Conservation (phyloP, 2,888 invertebrate genomes). For the Drosophila longiperda region DNA sequence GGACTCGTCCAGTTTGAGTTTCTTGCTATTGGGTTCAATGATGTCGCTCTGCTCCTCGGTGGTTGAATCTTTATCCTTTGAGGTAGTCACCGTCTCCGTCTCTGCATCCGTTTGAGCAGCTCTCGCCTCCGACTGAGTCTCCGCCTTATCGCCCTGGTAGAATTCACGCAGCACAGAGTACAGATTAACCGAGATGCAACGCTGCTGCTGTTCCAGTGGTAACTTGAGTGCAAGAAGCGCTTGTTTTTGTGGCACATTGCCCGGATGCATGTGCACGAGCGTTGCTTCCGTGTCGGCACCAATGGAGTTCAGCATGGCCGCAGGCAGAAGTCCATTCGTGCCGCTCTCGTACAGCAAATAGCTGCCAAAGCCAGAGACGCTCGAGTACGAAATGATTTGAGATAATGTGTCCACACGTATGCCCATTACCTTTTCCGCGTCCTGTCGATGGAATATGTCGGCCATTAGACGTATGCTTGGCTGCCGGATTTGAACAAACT, state of each 20-base stretch:
- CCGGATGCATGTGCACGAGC: constrained; percentile 92
- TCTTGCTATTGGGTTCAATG: constrained; percentile 67
- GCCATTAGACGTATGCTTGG: constrained; percentile 93
- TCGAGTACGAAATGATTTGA: constrained; percentile 93
- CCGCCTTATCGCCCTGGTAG: constrained; percentile 86
- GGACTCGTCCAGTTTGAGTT: constrained; percentile 57
- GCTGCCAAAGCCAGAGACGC: constrained; percentile 91
- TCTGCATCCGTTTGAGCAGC: neutral
- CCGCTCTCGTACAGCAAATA: constrained; percentile 95
- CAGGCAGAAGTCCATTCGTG: constrained; percentile 93
- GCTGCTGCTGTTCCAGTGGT: constrained; percentile 88
- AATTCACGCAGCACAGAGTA: constrained; percentile 90
- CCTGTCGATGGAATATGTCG: constrained; percentile 93
- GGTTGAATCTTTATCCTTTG: constrained; percentile 21
- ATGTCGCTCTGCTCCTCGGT: constrained; percentile 45
- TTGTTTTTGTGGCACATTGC: constrained; percentile 92
- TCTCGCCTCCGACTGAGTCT: neutral
- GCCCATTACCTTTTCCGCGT: constrained; percentile 90
- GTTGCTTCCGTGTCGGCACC: constrained; percentile 88
- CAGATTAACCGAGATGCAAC: constrained; percentile 91
- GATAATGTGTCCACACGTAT: constrained; percentile 95
- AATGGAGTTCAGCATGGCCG: constrained; percentile 92
- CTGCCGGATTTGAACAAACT: constrained; percentile 91
- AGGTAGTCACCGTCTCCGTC: neutral
- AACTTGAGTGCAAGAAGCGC: constrained; percentile 93